Base-by-base conservation (phyloP, 1,140 invertebrate species). In the Arion vulgaris region DNA sequence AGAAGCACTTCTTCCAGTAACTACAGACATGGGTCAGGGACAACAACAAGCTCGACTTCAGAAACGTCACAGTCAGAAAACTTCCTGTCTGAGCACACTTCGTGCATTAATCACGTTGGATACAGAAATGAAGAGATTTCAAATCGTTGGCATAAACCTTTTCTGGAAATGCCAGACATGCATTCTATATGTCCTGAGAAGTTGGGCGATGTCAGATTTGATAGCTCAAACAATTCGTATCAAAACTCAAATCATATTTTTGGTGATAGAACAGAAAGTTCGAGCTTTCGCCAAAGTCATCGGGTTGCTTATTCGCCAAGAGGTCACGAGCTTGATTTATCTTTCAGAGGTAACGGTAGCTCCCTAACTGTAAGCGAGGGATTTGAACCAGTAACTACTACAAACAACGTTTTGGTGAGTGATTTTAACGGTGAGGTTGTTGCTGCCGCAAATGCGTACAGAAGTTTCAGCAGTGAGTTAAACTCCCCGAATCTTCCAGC, bases 381-480 rank as follows among this genome's bases (percentile, higher is more conserved):
- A n/a, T n/a, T n/a, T n/a, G n/a, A n/a, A n/a, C n/a, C n/a, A n/a
- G n/a, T n/a, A n/a, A n/a, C n/a, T n/a, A n/a, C n/a, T n/a, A n/a
- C n/a, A n/a, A n/a, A n/a, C n/a, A n/a, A n/a, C n/a, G n/a, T n/a
- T n/a, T n/a, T n/a, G n/a, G n/a, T n/a, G n/a, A n/a, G n/a, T n/a
- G n/a, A n/a, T n/a, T n/a, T n/a, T n/a, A n/a, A n/a, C n/a, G n/a
- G n/a, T n/a, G n/a, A n/a, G n/a, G n/a, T n/a, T n/a, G n/a, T n/a
- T n/a, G n/a, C n/a, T n/a, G 9, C 19, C 9, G 19, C 45, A 49
- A 62, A 62, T 15, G 4, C 57, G 26, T 62, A 62, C 26, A 62
- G 57, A 23, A 62, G 57, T 62, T 62, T 62, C 26, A 62, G 57
- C 26, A 62, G 57, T n/a, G 57, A 62, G 57, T 62, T 62, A n/a